phyloP scores from a whole-genome alignment of 1,140 invertebrate species.

The Trichonephila clavata region DNA sequence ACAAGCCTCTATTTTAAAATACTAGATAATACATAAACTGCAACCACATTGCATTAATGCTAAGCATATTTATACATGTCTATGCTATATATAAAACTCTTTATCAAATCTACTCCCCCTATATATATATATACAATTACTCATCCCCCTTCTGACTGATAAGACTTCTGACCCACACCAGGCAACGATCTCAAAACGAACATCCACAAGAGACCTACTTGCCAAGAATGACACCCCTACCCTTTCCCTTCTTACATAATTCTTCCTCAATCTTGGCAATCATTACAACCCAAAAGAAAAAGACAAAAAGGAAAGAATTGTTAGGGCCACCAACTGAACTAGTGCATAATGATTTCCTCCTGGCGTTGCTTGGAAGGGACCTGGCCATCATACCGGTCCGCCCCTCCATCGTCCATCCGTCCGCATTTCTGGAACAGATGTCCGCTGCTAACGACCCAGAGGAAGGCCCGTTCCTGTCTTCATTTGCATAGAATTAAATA shows the following conservation, averaged over 20 bases:
- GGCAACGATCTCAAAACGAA: neutral
- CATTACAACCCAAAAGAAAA: neutral
- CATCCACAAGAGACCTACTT: neutral
- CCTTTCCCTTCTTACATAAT: constrained; percentile 19
- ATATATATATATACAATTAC: neutral
- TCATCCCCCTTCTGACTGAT: neutral
- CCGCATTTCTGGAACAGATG: constrained; percentile 71
- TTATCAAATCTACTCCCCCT: no score
- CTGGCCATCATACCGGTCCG: constrained; percentile 22
- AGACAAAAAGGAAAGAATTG: neutral
- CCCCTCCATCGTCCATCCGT: constrained; percentile 50
- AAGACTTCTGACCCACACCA: neutral
- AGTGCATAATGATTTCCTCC: constrained; percentile 43
- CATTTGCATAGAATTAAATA: constrained; percentile 73
- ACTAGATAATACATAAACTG: no score
- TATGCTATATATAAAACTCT: no score
- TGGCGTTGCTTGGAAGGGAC: neutral
- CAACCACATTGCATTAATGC: no score
- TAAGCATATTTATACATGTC: no score
- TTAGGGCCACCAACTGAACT: neutral
- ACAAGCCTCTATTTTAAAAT: no score
- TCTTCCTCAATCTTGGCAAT: neutral
- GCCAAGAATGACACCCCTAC: neutral
- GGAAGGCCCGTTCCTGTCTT: constrained; percentile 46
- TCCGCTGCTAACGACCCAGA: constrained; percentile 61